Base-by-base conservation (phyloP, 2,888 invertebrate species). In the Mythimna lalbum region DNA sequence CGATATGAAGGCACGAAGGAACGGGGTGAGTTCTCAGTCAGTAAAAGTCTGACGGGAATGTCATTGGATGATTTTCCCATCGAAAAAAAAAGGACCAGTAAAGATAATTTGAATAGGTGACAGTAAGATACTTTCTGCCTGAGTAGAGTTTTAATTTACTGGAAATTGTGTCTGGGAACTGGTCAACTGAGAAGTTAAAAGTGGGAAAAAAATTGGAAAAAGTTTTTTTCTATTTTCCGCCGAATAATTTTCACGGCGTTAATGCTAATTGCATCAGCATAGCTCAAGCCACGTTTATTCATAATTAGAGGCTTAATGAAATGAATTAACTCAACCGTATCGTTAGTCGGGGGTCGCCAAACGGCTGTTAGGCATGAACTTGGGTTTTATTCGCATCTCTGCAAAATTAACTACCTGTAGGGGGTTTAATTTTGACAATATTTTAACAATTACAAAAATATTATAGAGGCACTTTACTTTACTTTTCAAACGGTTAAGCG, bases 251-350 rank as follows among this genome's bases (percentile, higher is more conserved):
- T 60, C 49, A 27, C 36, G 5, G 36, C 43, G 36, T 60, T 55
- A 39, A 71, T 72, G 59, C 31, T 78, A 67, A 77, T 77, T 63
- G 56, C 73, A 78, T 63, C 36, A 71, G 77, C 66, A 66, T 55
- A 17, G 50, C 23, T 60, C 65, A 43, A 62, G 57, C 59, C 14
- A 31, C 50, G 72, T 66, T 66, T 76, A 66, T 63, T 77, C 65
- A 47, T 66, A 77, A 76, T 76, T 71, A 72, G 62, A 65, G 62
- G 53, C 36, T 52, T 63, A 59, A 71, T 76, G 12, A 77, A 77
- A 76, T 59, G 52, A 64, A 69, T 69, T 52, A 61, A 76, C 76
- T 75, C 63, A 50, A 76, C 63, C 68, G 69, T 69, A 49, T 75
- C 57, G 75, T 62, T 53, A 53, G 52, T 63, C 62, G 61, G 50